Evolutionary conservation across 2,888 invertebrate species (phyloP).

Genomic region (Pseudanteris insignis): DNA sequence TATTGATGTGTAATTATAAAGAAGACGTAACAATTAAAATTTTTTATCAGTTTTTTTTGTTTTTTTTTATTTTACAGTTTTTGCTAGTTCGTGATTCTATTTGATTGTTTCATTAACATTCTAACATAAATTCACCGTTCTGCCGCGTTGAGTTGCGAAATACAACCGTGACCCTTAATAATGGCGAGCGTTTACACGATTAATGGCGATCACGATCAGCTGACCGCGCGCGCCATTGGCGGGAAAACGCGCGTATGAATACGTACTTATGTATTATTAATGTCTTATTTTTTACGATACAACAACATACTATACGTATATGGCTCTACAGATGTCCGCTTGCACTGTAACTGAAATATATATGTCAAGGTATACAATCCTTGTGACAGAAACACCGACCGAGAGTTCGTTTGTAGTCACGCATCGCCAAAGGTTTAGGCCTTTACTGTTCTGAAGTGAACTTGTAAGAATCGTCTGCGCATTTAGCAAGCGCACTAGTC

Average conservation of each 20-base stretch:
- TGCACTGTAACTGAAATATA: constrained; percentile 66
- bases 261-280: constrained; percentile 40
- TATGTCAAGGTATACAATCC: constrained; percentile 58
- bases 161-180: constrained; percentile 64
- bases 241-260: constrained; percentile 10
- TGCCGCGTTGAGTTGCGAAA: constrained; percentile 58
- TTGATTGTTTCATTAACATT: constrained; percentile 22
- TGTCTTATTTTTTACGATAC: constrained; percentile 58
- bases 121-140: constrained; percentile 47
- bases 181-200: constrained; percentile 56
- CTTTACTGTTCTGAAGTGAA: constrained; percentile 7
- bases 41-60: constrained; percentile 10
- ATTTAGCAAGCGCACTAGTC: constrained; percentile 7
- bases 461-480: constrained; percentile 12
- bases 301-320: constrained; percentile 67
- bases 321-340: constrained; percentile 67
- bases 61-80: background rate
- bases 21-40: constrained; percentile 39
- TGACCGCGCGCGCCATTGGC: background rate
- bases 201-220: constrained; percentile 46
- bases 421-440: constrained; percentile 23
- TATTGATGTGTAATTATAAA: constrained; percentile 39
- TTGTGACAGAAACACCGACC: constrained; percentile 19
- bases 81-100: constrained; percentile 13
- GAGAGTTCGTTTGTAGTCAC: constrained; percentile 1